Evolutionary conservation across 2,888 invertebrate genomes (phyloP).

Genomic region (Pterostichus niger): DNA sequence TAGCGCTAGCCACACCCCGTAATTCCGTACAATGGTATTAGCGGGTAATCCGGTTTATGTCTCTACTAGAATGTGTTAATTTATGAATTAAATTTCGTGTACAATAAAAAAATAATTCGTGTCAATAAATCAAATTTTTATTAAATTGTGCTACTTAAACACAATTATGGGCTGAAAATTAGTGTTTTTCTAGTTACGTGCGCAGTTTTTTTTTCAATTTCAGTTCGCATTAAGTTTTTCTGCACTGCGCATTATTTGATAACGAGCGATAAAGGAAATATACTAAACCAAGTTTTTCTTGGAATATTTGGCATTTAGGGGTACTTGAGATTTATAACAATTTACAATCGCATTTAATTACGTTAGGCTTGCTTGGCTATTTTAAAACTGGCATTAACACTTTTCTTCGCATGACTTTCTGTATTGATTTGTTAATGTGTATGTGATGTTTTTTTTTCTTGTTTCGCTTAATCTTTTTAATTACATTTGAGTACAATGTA

Average conservation of each 20-base stretch:
- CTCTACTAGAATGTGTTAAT: no score
- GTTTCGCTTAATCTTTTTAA: slow-evolving; percentile 35
- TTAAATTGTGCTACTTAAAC: slow-evolving; percentile 22
- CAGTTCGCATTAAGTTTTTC: not conserved
- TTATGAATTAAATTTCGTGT: no score
- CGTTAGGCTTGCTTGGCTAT: not conserved
- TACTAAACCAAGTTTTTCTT: slow-evolving; percentile 27
- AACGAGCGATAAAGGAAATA: not conserved
- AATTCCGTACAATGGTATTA: no score
- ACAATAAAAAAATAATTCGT: no score
- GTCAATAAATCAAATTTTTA: not conserved
- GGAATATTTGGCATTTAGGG: slow-evolving; percentile 28
- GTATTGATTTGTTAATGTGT: slow-evolving; percentile 31
- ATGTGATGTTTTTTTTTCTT: not conserved
- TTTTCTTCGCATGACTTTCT: slow-evolving; percentile 1
- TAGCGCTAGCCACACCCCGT: no score
- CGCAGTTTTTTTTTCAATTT: slow-evolving; percentile 25
- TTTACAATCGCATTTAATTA: slow-evolving; percentile 16
- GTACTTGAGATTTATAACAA: not conserved
- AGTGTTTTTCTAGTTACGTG: slow-evolving; percentile 9
- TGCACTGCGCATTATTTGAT: slow-evolving; percentile 43
- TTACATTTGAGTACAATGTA: not conserved
- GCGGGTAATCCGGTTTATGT: no score
- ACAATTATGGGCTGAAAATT: slow-evolving; percentile 16
- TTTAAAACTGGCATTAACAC: slow-evolving; percentile 5